Evolutionary conservation across 1,140 invertebrate genomes (phyloP).

Genomic region (Drosophila simulans): DNA sequence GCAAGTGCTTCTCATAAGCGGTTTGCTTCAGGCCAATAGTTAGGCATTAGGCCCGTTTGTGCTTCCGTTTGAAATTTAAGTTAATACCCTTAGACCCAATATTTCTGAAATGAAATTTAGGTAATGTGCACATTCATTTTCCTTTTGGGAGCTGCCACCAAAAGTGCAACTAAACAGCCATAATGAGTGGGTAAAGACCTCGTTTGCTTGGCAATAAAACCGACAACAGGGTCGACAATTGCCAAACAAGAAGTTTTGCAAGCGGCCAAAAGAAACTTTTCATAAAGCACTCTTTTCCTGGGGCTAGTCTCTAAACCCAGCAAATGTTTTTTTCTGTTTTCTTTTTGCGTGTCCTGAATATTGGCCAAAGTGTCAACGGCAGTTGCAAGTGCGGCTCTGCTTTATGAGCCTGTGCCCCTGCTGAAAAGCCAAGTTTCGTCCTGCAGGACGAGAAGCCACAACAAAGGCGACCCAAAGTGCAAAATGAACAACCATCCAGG

Average conservation of each 20-base stretch:
- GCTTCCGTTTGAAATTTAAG: neutral
- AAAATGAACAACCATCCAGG: constrained; percentile 59
- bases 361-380: constrained; percentile 78
- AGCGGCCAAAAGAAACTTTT: constrained; percentile 62
- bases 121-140: constrained; percentile 7
- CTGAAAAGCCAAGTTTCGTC: constrained; percentile 60
- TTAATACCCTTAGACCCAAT: neutral
- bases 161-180: constrained; percentile 61
- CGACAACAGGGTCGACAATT: constrained; percentile 52
- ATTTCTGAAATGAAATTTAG: neutral
- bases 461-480: constrained; percentile 73
- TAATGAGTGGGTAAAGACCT: constrained; percentile 75
- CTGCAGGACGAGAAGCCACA: constrained; percentile 68
- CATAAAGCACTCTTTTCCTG: constrained; percentile 54
- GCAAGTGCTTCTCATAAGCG: constrained; percentile 44
- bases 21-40: constrained; percentile 27
- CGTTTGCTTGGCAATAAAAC: constrained; percentile 70
- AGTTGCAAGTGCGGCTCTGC: constrained; percentile 69
- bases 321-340: neutral
- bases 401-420: constrained; percentile 59
- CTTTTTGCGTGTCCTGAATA: constrained; percentile 65
- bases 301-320: neutral
- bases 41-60: neutral
- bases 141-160: neutral
- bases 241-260: constrained; percentile 61